Evolutionary conservation across 2,113 vertebrate species (phyloP).

Genomic region (Astatotilapia flaviijosephi): DNA sequence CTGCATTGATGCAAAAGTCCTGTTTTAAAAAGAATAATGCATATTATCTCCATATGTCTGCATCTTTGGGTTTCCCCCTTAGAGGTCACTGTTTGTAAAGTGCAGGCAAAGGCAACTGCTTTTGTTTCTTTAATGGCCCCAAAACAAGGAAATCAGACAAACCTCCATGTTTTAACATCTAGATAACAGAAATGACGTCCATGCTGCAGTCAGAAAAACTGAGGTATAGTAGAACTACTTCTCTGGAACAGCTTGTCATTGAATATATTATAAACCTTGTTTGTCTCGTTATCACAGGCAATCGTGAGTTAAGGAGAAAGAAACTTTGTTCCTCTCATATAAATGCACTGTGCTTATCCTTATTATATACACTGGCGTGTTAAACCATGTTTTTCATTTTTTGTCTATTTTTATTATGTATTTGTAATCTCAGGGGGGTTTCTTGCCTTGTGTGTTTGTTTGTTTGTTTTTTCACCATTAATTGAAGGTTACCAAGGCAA

Average conservation of each 20-base stretch:
- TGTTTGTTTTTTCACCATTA: neutral
- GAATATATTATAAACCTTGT: neutral
- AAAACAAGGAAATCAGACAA: neutral
- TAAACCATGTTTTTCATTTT: neutral
- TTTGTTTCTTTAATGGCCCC: neutral
- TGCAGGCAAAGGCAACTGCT: neutral
- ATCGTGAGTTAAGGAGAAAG: neutral
- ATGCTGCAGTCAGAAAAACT: neutral
- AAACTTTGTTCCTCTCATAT: neutral
- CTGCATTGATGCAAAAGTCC: neutral
- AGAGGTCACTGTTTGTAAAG: neutral
- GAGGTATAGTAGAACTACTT: neutral
- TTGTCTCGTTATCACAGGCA: neutral
- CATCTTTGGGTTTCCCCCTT: neutral
- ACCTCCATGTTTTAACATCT: neutral
- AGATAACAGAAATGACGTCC: neutral
- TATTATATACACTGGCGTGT: neutral
- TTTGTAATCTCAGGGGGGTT: neutral
- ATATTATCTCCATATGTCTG: neutral
- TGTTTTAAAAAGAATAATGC: neutral
- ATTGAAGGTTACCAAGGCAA: neutral
- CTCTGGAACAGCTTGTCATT: accelerated
- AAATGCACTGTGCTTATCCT: neutral
- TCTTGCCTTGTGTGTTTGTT: neutral
- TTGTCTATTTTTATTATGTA: neutral